These are phyloP conservation scores for Misgurnus anguillicaudatus DNA, from an alignment of 2,113 vertebrate genomes.

Conservation along the genomic window DNA sequence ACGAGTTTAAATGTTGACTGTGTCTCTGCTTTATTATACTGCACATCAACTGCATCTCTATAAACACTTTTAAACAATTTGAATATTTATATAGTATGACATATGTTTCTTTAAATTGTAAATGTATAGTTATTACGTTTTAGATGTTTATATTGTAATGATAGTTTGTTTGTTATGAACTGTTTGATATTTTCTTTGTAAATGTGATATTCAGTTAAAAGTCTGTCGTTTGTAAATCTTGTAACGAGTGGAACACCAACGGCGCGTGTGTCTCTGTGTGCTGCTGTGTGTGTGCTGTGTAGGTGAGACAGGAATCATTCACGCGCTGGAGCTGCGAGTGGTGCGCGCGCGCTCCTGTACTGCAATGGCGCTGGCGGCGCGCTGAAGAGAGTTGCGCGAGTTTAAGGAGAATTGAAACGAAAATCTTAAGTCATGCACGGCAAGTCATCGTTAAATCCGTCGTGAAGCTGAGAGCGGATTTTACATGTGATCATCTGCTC, in stretches of 20 bases:
- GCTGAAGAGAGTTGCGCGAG: conserved; percentile 66
- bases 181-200: too few species aligned
- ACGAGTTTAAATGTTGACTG: too few species aligned
- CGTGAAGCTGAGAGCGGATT: background rate
- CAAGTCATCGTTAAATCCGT: background rate
- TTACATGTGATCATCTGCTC: background rate
- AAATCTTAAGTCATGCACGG: background rate
- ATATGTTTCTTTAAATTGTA: background rate
- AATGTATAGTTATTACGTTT: background rate
- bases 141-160: background rate
- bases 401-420: background rate
- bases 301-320: background rate
- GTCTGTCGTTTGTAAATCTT: background rate
- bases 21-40: too few species aligned
- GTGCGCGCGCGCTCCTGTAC: conserved; percentile 67
- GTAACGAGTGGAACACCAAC: background rate
- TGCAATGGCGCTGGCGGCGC: conserved; percentile 75
- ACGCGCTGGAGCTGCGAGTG: conserved; percentile 51
- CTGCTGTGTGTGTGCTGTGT: background rate
- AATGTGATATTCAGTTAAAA: too few species aligned
- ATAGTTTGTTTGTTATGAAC: background rate
- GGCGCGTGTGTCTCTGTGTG: background rate
- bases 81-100: background rate
- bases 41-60: too few species aligned
- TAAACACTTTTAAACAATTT: too few species aligned